These are phyloP conservation scores for Ceratina australensis DNA, from an alignment of 1,140 invertebrate genomes.

Conservation along the genomic window DNA sequence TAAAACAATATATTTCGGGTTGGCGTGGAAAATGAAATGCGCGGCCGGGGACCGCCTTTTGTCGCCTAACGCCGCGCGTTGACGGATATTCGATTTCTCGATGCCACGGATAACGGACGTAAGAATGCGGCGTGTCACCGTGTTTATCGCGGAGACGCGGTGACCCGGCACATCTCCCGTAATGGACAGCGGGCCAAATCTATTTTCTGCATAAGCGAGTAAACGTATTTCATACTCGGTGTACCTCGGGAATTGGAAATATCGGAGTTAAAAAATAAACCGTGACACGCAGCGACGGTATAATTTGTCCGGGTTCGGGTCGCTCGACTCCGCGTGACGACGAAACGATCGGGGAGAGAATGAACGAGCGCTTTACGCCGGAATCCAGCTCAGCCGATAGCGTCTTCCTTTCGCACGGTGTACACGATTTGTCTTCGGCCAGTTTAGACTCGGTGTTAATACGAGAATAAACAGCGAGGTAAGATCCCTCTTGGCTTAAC, in stretches of 20 bases:
- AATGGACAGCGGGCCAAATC: conserved; percentile 16
- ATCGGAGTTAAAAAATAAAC: neutral
- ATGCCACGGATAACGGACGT: no score
- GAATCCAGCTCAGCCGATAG: conserved; percentile 48
- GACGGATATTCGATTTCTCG: neutral
- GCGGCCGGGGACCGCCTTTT: neutral
- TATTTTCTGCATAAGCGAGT: conserved; percentile 74
- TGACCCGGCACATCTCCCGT: conserved; percentile 23
- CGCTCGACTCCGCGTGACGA: neutral
- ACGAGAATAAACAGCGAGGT: conserved; percentile 67
- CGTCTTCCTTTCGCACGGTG: conserved; percentile 51
- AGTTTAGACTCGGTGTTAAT: conserved; percentile 68
- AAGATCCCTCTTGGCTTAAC: conserved; percentile 67
- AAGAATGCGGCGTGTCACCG: conserved; percentile 19
- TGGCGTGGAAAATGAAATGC: conserved; percentile 34
- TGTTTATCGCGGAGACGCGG: neutral
- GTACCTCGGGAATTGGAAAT: conserved; percentile 44
- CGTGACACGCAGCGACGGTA: no score
- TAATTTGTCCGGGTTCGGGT: no score
- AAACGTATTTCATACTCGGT: conserved; percentile 54
- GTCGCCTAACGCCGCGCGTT: neutral
- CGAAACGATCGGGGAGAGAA: conserved; percentile 10
- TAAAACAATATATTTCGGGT: conserved; percentile 70
- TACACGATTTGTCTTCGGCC: conserved; percentile 67
- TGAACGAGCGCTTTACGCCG: conserved; percentile 35